Evolutionary conservation across 2,113 vertebrate genomes (phyloP), one percentile per base, ranked within the genome.

Genomic region (Salminus brasiliensis): DNA sequence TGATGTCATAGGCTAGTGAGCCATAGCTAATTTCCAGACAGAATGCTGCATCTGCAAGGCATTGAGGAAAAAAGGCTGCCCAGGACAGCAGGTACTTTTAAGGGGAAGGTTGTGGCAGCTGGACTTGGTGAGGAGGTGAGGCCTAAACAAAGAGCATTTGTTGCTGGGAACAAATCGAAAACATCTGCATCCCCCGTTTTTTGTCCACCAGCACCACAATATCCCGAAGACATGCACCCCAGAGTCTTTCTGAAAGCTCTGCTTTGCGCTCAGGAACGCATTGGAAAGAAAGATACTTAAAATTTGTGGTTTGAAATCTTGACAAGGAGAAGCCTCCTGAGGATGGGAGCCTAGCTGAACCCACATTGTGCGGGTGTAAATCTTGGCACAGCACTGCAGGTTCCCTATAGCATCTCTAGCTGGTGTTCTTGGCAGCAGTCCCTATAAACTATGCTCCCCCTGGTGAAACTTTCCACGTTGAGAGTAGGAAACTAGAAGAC

Each of bases 61-160:
- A 63, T 74, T 79, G 11, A 7, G 16, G 10, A 60, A 60, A 62
- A 32, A 18, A 63, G 45, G n/a, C 11, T 74, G n/a, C 27, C 43
- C 34, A 79, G 45, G 27, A 65, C 47, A 68, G 71, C 59, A 74
- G 78, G 82, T 84, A 84, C 77, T 84, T 72, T 63, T 45, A 16
- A 70, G 25, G 25, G 18, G 25, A 74, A 83, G 69, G 60, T 43
- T 34, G 72, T 41, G 57, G 62, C 47, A 53, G 13, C 30, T 49
- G n/a, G 32, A 55, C 30, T 11, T 74, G 43, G 39, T 65, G 45
- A 60, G 45, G 15, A 53, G 27, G 27, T 70, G 59, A 79, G 60
- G 34, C 86, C 32, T 59, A 90, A 88, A 94, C 90, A 94, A 93
- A 93, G 88, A 82, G 57, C 23, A 83, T 89, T 89, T 92, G 88